These are phyloP conservation scores for Tromatobia lineatoria DNA, from an alignment of 2,888 invertebrate species.

Conservation along the genomic window DNA sequence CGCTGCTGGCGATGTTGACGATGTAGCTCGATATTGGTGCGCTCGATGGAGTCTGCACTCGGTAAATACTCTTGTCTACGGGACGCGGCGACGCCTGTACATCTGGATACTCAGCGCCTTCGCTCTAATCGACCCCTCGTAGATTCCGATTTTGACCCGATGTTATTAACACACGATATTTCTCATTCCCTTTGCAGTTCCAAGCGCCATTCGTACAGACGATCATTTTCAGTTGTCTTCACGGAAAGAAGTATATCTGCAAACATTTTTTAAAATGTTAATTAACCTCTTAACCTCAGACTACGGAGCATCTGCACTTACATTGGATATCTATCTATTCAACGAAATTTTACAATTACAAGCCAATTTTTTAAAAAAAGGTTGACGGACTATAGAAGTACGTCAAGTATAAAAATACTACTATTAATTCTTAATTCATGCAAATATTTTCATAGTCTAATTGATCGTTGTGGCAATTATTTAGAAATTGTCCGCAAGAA, in stretches of 20 bases:
- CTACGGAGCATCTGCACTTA: no score
- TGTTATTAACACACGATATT: background rate
- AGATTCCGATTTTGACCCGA: conserved; percentile 24
- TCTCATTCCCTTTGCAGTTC: conserved; percentile 12
- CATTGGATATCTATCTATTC: no score
- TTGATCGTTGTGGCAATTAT: no score
- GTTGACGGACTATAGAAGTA: conserved; percentile 7
- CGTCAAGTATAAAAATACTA: no score
- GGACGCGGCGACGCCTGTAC: conserved; percentile 40
- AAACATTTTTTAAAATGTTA: conserved; percentile 15
- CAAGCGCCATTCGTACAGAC: background rate
- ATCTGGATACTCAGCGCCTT: conserved; percentile 46
- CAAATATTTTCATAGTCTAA: no score
- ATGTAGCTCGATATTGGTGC: conserved; percentile 33
- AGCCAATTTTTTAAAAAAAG: no score
- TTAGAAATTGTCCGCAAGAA: no score
- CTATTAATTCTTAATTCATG: no score
- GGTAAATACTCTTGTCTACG: conserved; percentile 36
- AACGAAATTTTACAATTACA: no score
- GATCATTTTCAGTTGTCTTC: conserved; percentile 23
- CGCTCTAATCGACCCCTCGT: conserved; percentile 50
- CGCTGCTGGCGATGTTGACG: conserved; percentile 20
- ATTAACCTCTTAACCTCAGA: no score
- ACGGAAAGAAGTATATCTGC: conserved; percentile 71
- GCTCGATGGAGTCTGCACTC: conserved; percentile 24